Base-by-base conservation (phyloP, 1,140 invertebrate species). In the Nylanderia fulva region DNA sequence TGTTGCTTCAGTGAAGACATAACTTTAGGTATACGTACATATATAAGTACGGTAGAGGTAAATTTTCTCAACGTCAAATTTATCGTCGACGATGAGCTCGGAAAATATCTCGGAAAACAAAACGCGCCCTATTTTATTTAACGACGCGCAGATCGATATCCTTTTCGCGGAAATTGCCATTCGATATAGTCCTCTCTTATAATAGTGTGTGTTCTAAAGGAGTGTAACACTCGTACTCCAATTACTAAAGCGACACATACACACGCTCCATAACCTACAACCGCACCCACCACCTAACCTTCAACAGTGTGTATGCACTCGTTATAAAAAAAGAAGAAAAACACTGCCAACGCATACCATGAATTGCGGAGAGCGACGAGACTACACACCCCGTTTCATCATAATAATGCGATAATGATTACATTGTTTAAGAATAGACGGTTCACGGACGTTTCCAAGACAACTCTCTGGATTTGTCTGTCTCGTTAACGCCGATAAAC, bases 401-500 rank as follows among this genome's bases (percentile, higher is more conserved):
- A 52, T 24, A 54, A 82, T 82, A 71, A 58, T 36, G 63, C n/a
- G 64, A 82, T 58, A 71, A 71, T 42, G 33, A 39, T 29, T 1
- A 24, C 24, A 82, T 82, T 58, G 77, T 82, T 66, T 71, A 71
- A 82, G 66, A 82, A 58, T 82, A 82, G 77, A 66, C 24, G 15
- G 61, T 63, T 18, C 56, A 33, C 21, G 52, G 24, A 80, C 77
- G 52, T 60, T 82, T 71, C 52, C 48, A 64, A 48, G 52, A 42
- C 52, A 39, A 64, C 64, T 56, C 48, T n/a, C n/a, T n/a, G 64
- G 33, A 45, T 69, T n/a, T 48, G 66, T 82, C 52, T 52, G 66
- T 71, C 77, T 82, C 48, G 77, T 80, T 80, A 71, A 66, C 77
- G 48, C 54, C 52, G 52, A 71, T 60, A 45, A 54, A 82, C 52